phyloP scores from a whole-genome alignment of 2,797 vertebrate genomes.

The Mus caroli region DNA sequence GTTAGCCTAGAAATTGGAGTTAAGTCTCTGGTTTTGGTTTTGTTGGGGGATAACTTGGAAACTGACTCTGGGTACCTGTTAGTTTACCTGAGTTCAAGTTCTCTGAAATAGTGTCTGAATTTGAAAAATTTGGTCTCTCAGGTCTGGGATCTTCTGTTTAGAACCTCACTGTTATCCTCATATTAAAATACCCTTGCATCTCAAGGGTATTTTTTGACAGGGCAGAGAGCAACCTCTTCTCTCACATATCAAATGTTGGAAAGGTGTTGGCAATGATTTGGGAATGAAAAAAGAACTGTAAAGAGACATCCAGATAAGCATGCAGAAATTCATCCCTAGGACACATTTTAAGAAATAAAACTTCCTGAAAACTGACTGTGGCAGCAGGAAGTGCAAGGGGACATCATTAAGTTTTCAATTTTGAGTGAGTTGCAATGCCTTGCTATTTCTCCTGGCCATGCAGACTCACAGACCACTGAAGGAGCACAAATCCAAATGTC shows the following conservation, averaged over 20 bases:
- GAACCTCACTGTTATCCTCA: not conserved
- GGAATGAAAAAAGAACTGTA: constrained; percentile 15
- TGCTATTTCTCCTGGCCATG: constrained; percentile 53
- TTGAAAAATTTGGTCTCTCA: not conserved
- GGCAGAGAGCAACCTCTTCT: not conserved
- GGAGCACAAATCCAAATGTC: constrained; percentile 56
- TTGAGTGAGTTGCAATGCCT: constrained; percentile 48
- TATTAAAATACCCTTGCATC: not conserved
- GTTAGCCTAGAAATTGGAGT: not conserved
- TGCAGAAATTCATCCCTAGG: constrained; percentile 46
- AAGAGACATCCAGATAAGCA: constrained; percentile 24
- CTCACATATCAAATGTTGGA: not conserved
- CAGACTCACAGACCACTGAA: constrained; percentile 61
- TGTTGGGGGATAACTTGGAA: not conserved
- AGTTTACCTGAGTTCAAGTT: not conserved
- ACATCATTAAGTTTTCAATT: constrained; percentile 67
- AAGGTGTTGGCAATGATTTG: constrained; percentile 31
- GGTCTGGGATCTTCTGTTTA: not conserved
- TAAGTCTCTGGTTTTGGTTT: not conserved
- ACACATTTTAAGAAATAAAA: not conserved
- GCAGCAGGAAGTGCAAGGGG: constrained; percentile 44
- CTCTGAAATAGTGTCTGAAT: not conserved
- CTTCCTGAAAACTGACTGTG: not conserved
- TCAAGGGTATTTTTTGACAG: not conserved
- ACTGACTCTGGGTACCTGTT: not conserved